Conservation (phyloP, 2,113 vertebrate genomes). For the Aphyosemion australe region DNA sequence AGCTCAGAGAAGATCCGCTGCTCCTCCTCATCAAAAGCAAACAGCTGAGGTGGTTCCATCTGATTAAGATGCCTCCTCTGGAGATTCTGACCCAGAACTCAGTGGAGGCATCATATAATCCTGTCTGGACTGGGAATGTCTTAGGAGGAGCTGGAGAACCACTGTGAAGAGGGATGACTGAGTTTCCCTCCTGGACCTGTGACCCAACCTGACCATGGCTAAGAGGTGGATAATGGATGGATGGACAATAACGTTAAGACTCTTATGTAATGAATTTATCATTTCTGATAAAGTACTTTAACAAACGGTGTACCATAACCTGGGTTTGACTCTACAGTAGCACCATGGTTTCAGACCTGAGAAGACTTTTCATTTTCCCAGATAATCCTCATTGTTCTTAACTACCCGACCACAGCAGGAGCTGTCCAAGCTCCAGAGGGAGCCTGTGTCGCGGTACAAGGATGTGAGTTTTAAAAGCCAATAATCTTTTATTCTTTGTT, state of each 20-base stretch:
- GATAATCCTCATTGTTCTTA: slow-evolving; percentile 4
- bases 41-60: no score
- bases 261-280: not conserved
- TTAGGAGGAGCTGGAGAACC: no score
- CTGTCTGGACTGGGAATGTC: no score
- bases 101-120: no score
- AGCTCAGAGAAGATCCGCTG: no score
- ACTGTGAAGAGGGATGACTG: no score
- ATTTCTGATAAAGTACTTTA: not conserved
- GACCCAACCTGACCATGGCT: no score
- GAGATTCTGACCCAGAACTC: no score
- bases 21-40: no score
- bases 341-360: not conserved
- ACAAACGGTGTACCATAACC: not conserved
- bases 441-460: not conserved
- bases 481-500: slow-evolving; percentile 21
- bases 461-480: slow-evolving; percentile 24
- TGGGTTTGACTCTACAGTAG: not conserved
- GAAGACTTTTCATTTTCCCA: slow-evolving; percentile 5
- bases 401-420: not conserved
- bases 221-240: no score
- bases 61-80: no score
- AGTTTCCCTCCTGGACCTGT: no score
- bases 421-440: not conserved
- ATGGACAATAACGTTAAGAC: not conserved